phyloP scores from a whole-genome alignment of 2,888 invertebrate genomes.

The Homarus gammarus region DNA sequence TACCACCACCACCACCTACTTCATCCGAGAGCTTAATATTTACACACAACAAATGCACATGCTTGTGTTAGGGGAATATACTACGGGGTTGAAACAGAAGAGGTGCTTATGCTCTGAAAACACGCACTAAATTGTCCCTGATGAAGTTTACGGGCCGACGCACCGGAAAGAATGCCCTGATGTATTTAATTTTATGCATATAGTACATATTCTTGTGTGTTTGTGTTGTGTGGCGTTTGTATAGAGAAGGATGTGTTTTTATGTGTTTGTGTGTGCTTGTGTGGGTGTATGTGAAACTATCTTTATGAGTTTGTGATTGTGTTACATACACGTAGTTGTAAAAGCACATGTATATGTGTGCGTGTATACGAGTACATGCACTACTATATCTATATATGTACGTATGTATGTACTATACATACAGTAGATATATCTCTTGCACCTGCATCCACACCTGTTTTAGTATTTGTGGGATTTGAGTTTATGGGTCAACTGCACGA shows the following conservation, averaged over 20 bases:
- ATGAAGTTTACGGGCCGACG: conserved; percentile 32
- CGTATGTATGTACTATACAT: too few relatives aligned
- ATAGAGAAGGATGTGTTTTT: conserved; percentile 11
- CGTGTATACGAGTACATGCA: conserved; percentile 3
- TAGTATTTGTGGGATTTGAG: too few relatives aligned
- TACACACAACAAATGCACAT: conserved; percentile 61
- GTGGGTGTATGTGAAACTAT: conserved; percentile 22
- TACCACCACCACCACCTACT: too few relatives aligned
- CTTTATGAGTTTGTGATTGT: too few relatives aligned
- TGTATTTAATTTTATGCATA: conserved; percentile 58
- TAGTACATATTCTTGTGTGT: too few relatives aligned
- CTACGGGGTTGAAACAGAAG: conserved; percentile 42
- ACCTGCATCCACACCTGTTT: conserved; percentile 2
- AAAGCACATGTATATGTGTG: conserved; percentile 41
- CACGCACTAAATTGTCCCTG: conserved; percentile 50
- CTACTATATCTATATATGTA: background rate
- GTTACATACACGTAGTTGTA: too few relatives aligned
- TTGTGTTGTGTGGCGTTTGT: conserved; percentile 26
- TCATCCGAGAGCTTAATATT: conserved; percentile 45
- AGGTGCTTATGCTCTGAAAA: conserved; percentile 59
- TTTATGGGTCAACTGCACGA: too few relatives aligned
- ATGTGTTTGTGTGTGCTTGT: background rate
- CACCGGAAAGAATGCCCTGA: conserved; percentile 51
- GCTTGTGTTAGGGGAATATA: conserved; percentile 57
- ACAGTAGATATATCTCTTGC: background rate